Conservation (phyloP, 1,140 invertebrate genomes). For the Archivesica marissinica region DNA sequence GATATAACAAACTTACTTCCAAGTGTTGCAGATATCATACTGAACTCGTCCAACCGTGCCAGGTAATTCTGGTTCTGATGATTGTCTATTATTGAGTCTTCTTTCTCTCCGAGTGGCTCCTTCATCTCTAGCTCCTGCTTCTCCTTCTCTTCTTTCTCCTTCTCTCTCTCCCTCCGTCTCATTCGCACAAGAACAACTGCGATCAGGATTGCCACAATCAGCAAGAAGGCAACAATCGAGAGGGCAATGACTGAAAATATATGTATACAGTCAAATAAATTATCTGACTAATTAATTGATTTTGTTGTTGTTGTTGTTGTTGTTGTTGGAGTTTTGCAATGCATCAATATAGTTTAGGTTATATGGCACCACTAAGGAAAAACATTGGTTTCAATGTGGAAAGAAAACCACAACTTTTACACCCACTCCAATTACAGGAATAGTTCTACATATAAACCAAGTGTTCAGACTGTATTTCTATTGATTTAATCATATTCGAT, state of each 20-base stretch:
- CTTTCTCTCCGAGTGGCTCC: conserved; percentile 72
- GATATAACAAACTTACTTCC: no score
- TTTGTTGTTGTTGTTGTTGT: no score
- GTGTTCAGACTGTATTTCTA: no score
- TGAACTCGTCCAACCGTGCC: conserved; percentile 80
- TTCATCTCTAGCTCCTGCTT: conserved; percentile 77
- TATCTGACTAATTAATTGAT: no score
- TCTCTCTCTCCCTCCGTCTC: conserved; percentile 56
- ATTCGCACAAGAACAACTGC: conserved; percentile 69
- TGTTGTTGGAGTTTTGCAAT: no score
- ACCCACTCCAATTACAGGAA: no score
- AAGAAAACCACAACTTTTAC: no score
- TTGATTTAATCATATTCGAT: no score
- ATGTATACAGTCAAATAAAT: neutral
- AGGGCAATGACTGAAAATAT: conserved; percentile 70
- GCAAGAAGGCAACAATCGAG: conserved; percentile 66
- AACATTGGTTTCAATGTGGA: no score
- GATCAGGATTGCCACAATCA: conserved; percentile 73
- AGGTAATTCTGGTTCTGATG: conserved; percentile 70
- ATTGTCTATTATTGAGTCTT: conserved; percentile 40
- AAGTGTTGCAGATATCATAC: conserved; percentile 78
- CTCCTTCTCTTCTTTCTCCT: conserved; percentile 65
- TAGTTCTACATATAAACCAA: no score
- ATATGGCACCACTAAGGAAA: no score
- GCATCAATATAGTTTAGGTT: no score